These are phyloP conservation scores for Pogonus chalceus DNA, from an alignment of 1,140 invertebrate genomes.

Conservation along the genomic window DNA sequence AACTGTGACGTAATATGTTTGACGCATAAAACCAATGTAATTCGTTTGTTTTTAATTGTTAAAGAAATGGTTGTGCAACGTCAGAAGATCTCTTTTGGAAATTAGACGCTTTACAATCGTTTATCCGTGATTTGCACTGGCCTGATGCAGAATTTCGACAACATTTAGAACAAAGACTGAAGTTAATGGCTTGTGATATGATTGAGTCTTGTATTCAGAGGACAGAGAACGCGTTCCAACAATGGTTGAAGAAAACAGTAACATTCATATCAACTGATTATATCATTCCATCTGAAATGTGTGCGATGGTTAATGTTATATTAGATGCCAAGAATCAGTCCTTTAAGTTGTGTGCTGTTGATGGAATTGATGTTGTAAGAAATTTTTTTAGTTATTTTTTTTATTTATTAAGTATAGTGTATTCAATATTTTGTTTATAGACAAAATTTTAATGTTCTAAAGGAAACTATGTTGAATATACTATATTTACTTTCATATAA, in stretches of 20 bases:
- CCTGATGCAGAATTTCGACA: conserved; percentile 95
- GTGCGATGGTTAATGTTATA: conserved; percentile 99
- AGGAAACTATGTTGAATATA: too few species aligned
- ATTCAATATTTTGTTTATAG: too few species aligned
- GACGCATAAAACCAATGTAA: too few species aligned
- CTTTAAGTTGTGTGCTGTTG: conserved; percentile 91
- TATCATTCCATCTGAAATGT: conserved; percentile 94
- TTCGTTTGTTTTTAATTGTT: too few species aligned
- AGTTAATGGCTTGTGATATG: conserved; percentile 98
- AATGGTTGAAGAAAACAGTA: conserved; percentile 91
- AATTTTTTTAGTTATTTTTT: conserved; percentile 14
- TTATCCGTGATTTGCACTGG: conserved; percentile 97
- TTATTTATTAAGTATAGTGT: conserved; percentile 10
- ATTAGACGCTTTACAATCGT: conserved; percentile 93
- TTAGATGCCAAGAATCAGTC: conserved; percentile 89
- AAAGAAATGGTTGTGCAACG: conserved; percentile 93
- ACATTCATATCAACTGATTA: conserved; percentile 96
- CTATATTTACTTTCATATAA: too few species aligned
- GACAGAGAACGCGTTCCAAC: conserved; percentile 70
- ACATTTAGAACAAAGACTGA: conserved; percentile 92
- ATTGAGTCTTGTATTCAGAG: conserved; percentile 96
- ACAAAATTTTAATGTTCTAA: too few species aligned
- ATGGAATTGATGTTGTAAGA: conserved; percentile 91
- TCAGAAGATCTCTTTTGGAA: conserved; percentile 99
- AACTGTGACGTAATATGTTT: too few species aligned